Percentiles rank a stretch among this genome's conserved stretches.
These are phyloP conservation scores for Eucidaris tribuloides DNA, from an alignment of 35 echinoderm and acorn worm genomes.

Conservation along the genomic window DNA sequence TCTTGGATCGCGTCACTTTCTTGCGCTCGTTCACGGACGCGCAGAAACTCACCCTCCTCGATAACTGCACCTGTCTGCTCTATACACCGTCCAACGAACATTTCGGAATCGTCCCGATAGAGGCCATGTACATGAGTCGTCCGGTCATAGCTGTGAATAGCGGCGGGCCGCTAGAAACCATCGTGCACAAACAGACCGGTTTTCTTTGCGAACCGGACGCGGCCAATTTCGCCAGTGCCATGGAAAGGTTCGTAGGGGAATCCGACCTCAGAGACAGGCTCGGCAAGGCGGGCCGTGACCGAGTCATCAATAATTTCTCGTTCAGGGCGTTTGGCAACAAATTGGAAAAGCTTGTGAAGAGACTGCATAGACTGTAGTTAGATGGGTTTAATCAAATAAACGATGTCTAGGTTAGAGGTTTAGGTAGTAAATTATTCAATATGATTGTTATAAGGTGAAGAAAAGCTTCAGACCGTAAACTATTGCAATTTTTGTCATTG, in stretches of 20 bases:
- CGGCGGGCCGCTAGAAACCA: conserved; percentile 89
- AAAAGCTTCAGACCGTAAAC: not conserved
- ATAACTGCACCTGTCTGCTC: conserved; percentile 76
- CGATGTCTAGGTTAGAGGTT: not conserved
- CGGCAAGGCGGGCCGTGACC: conserved; percentile 62
- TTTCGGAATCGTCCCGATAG: conserved; percentile 96
- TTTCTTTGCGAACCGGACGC: conserved; percentile 60
- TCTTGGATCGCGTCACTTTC: conserved; percentile 76
- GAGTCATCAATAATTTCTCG: conserved; percentile 81
- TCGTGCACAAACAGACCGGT: conserved; percentile 67
- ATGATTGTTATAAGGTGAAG: not conserved
- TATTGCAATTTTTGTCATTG: no score
- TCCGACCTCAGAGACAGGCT: conserved; percentile 45
- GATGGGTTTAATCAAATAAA: not conserved
- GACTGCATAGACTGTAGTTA: conserved; percentile 27
- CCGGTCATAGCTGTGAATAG: conserved; percentile 98
- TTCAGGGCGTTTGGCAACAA: conserved; percentile 89
- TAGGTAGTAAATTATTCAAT: not conserved
- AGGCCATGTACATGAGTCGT: conserved; percentile 94
- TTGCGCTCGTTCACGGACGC: conserved; percentile 86
- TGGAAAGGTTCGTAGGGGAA: conserved; percentile 81
- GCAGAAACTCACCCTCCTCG: conserved; percentile 72
- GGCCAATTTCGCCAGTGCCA: conserved; percentile 64
- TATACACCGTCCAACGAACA: conserved; percentile 97
- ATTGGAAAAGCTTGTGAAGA: conserved; percentile 70